Evolutionary conservation across 92 coral and sea anemone genomes (phyloP).

Genomic region (Siderastrea siderea): DNA sequence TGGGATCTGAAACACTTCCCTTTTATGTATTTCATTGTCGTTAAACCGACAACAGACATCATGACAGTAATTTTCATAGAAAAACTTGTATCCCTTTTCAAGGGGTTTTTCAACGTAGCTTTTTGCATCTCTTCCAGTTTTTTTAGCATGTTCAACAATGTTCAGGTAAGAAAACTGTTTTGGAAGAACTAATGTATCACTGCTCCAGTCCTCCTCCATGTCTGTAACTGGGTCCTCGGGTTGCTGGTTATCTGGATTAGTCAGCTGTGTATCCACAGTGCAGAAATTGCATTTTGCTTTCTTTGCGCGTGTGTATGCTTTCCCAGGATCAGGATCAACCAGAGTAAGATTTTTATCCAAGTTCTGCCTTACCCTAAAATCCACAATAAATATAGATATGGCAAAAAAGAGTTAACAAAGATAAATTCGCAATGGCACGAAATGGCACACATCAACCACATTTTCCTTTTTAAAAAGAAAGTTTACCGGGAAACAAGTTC

Average conservation of each 20-base stretch:
- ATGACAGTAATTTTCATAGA: slow-evolving; percentile 68
- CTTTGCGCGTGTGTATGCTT: slow-evolving; percentile 62
- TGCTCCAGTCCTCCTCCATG: slow-evolving; percentile 61
- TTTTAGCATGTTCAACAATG: slow-evolving; percentile 62
- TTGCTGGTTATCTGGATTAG: slow-evolving; percentile 26
- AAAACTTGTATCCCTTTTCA: slow-evolving; percentile 77
- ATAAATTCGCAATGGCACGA: too few species aligned
- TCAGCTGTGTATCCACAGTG: slow-evolving; percentile 13
- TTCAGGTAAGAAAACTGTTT: slow-evolving; percentile 66
- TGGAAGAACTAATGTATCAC: slow-evolving; percentile 59
- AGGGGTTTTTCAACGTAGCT: slow-evolving; percentile 75
- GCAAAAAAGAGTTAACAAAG: too few species aligned
- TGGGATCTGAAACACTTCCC: slow-evolving; percentile 72
- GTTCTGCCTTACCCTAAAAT: slow-evolving; percentile 43
- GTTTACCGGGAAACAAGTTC: too few species aligned
- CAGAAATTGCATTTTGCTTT: slow-evolving; percentile 61
- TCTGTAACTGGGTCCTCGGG: slow-evolving; percentile 17
- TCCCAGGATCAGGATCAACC: slow-evolving; percentile 71
- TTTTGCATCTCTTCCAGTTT: slow-evolving; percentile 43
- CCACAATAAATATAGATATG: too few species aligned
- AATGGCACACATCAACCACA: too few species aligned
- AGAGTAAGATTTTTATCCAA: slow-evolving; percentile 40
- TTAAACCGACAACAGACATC: slow-evolving; percentile 46
- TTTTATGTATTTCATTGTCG: slow-evolving; percentile 45
- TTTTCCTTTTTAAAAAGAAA: too few species aligned